Evolutionary conservation across 2,113 vertebrate species (phyloP), one percentile per base, ranked within the genome.

Genomic region (Megaleporinus macrocephalus): DNA sequence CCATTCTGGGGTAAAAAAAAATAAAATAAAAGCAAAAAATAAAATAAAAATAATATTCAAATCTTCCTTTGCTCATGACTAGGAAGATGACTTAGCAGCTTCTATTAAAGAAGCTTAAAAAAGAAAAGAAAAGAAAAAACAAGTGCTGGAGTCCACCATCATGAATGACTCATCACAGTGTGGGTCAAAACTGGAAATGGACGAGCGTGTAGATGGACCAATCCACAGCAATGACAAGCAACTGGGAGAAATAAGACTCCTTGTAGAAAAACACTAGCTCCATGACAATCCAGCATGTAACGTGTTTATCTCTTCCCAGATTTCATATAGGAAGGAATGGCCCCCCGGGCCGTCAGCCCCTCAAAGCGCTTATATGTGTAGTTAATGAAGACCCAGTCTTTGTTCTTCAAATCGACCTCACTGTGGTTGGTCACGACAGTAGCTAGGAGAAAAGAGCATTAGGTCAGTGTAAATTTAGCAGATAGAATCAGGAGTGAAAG

Each of bases 311-410:
- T 93, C 84, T 99, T 99, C 22, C 96, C 95, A 4, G 95, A 94
- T 91, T 98, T 99, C 96, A 98, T 99, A 41, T 98, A 99, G 88
- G 97, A 98, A 4, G 97, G 98, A 44, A 99, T 98, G 0, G 97
- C 96, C 30, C 98, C 97, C 70, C 98, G 94, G 2, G 98, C 97
- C 0, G 98, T 99, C 84, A 99, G 93, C 26, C 98, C 98, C 84
- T 99, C 98, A 0, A 99, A 99, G 83, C 97, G 97, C 66, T 99
- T 99, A 92, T 99, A 99, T 0, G 97, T 99, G 90, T 99, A 99
- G 89, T 99, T 99, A 93, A 99, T 96, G 92, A 99, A 99, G 90
- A 99, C 98, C 98, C 98, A 99, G 93, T 99, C 98, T 84, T 99
- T 99, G 93, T 96, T 99, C 93, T 99, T 99, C 90, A 97, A 95